Conservation (phyloP, 2,797 vertebrate species). For the Odontamblyopus lacepedii region DNA sequence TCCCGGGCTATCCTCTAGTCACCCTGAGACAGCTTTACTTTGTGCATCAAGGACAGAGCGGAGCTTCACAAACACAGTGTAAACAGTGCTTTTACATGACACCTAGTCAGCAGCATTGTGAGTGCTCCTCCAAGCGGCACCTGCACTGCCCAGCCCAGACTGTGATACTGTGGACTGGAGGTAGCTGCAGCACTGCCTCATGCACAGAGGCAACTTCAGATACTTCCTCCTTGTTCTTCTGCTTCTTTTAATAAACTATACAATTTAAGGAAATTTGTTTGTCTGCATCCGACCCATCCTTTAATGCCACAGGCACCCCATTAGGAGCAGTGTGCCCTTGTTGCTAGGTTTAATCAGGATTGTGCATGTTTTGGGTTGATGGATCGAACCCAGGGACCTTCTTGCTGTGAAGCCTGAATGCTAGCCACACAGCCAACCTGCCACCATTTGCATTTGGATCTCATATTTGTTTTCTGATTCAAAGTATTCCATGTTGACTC, state of each 20-base stretch:
- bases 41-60: conserved; percentile 59
- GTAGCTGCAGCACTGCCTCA: conserved; percentile 33
- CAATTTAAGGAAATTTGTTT: too few species aligned
- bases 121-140: conserved; percentile 60
- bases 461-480: not conserved
- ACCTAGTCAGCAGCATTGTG: conserved; percentile 60
- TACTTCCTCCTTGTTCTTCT: conserved; percentile 36
- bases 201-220: not conserved
- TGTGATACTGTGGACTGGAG: conserved; percentile 50
- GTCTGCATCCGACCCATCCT: too few species aligned
- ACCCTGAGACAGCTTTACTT: conserved; percentile 52
- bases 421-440: too few species aligned
- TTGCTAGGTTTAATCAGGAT: too few species aligned
- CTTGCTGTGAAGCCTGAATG: too few species aligned
- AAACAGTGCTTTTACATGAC: conserved; percentile 64
- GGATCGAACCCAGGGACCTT: too few species aligned
- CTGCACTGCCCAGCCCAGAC: conserved; percentile 49
- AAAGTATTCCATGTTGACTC: not conserved
- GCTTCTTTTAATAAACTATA: too few species aligned
- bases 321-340: too few species aligned
- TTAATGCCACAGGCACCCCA: too few species aligned
- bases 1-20: conserved; percentile 46
- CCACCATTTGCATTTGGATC: not conserved
- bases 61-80: conserved; percentile 48
- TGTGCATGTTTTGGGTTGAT: too few species aligned